Evolutionary conservation across 1,140 invertebrate species (phyloP).

Genomic region (Cataglyphis hispanica): DNA sequence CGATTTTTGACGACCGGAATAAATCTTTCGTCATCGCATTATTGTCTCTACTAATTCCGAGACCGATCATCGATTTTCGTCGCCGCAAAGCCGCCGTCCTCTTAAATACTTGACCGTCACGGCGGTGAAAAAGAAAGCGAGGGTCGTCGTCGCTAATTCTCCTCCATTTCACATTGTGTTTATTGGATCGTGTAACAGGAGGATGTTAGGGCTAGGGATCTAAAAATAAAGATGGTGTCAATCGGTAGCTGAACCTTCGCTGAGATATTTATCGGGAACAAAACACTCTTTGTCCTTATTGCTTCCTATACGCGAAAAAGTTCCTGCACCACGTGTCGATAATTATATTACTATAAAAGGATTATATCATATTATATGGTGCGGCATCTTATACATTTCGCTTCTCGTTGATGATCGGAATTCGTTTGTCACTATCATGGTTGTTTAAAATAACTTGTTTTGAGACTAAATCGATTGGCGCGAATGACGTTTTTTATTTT

Average conservation of each 20-base stretch:
- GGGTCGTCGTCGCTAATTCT: constrained; percentile 57
- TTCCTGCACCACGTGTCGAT: constrained; percentile 1
- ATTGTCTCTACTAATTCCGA: constrained; percentile 22
- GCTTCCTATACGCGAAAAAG: constrained; percentile 17
- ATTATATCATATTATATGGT: too few species aligned
- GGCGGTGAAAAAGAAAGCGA: constrained; percentile 49
- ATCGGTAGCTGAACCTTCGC: constrained; percentile 44
- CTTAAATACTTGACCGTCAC: constrained; percentile 38
- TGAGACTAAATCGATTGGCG: not conserved
- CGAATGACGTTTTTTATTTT: constrained; percentile 22
- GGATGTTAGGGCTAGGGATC: constrained; percentile 18
- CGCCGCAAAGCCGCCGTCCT: not conserved
- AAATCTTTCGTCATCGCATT: not conserved
- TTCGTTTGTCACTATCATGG: not conserved
- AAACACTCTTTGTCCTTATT: not conserved
- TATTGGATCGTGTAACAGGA: constrained; percentile 65
- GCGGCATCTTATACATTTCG: not conserved
- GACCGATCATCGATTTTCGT: constrained; percentile 48
- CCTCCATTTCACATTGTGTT: constrained; percentile 62
- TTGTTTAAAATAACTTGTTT: constrained; percentile 16
- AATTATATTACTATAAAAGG: not conserved
- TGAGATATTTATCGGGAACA: constrained; percentile 23
- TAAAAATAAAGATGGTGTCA: constrained; percentile 66
- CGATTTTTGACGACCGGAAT: not conserved
- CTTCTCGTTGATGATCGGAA: not conserved